A percentile compares a stretch with the other conserved stretches of the same genome.
Evolutionary conservation across 2,113 vertebrate species (phyloP).

Genomic region (Protobothrops flavoviridis): DNA sequence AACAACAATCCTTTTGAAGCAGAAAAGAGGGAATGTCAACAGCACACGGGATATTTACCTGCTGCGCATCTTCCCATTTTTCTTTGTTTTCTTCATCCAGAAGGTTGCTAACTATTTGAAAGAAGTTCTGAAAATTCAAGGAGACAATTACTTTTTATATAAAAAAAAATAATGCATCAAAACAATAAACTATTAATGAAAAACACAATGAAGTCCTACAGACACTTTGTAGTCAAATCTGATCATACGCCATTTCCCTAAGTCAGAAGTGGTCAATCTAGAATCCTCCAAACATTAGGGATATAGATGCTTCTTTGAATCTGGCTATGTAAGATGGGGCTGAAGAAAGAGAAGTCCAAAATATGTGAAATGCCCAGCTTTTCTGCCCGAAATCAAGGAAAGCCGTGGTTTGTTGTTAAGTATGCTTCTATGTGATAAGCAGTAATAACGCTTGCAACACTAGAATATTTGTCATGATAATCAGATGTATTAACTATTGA

Average conservation of each 20-base stretch:
- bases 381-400: background rate
- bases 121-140: conserved; percentile 92
- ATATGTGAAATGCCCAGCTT: background rate
- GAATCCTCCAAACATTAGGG: background rate
- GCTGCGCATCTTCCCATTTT: conserved; percentile 98
- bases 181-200: background rate
- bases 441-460: background rate
- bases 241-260: background rate
- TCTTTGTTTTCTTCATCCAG: conserved; percentile 98
- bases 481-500: background rate
- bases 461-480: background rate
- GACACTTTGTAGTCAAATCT: background rate
- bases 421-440: background rate
- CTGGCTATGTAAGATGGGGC: background rate
- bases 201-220: background rate
- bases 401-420: background rate
- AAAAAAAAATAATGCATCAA: background rate
- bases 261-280: background rate
- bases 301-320: background rate
- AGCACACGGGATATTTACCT: conserved; percentile 76
- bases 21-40: background rate
- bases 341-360: background rate
- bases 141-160: conserved; percentile 55
- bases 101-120: conserved; percentile 99
- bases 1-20: background rate